A percentile compares a stretch with the other conserved stretches of the same genome.
phyloP scores from a whole-genome alignment of 2,113 vertebrate genomes.

The Chlorodrepanis virens region DNA sequence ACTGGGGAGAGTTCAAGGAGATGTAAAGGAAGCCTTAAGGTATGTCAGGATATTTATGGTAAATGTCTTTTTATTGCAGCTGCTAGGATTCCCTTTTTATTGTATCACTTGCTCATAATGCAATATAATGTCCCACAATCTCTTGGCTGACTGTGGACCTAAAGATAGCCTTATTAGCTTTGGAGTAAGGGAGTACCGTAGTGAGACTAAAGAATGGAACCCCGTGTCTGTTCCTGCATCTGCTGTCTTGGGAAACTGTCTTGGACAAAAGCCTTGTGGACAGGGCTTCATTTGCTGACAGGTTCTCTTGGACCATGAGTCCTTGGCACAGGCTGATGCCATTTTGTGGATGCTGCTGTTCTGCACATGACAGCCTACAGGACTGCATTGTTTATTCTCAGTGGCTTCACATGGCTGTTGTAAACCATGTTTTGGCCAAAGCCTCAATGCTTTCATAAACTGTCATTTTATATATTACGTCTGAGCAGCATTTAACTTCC shows the following conservation, averaged over 20 bases:
- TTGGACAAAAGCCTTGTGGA: neutral
- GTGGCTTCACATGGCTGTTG: neutral
- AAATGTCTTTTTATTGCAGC: neutral
- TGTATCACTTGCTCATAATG: neutral
- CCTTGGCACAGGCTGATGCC: neutral
- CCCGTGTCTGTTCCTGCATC: neutral
- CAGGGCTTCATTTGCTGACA: neutral
- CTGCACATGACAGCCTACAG: neutral
- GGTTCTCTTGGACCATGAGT: neutral
- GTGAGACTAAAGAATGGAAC: neutral
- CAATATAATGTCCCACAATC: neutral
- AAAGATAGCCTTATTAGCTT: neutral
- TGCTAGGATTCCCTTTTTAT: neutral
- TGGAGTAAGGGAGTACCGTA: neutral
- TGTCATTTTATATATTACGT: neutral
- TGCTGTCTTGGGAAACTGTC: neutral
- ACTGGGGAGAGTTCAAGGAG: slow-evolving; percentile 76
- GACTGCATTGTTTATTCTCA: neutral
- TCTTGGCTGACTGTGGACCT: neutral
- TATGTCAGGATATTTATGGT: slow-evolving; percentile 21
- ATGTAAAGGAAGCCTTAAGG: slow-evolving; percentile 47
- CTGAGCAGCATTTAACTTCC: neutral
- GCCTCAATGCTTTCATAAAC: neutral
- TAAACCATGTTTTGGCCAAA: neutral
- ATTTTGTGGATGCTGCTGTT: neutral